A percentile compares a stretch with the other conserved stretches of the same genome.
Evolutionary conservation across 1,140 invertebrate genomes (phyloP).

Genomic region (Lepeophtheirus salmonis): DNA sequence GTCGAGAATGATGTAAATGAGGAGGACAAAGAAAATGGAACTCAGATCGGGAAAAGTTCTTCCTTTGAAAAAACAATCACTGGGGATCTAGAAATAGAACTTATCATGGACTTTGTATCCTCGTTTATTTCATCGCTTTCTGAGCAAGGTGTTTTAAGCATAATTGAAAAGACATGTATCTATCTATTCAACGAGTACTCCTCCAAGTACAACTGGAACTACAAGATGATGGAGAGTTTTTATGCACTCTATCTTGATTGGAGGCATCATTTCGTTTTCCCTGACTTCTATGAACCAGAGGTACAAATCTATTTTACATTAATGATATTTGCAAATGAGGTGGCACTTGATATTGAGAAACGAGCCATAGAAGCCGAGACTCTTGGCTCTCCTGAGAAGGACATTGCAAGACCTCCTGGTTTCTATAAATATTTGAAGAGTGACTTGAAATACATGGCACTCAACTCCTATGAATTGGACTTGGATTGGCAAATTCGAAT

Average conservation of each 20-base stretch:
- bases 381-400: not conserved
- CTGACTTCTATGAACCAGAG: not conserved
- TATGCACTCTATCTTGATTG: not conserved
- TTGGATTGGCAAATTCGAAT: not conserved
- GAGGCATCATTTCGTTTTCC: not conserved
- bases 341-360: not conserved
- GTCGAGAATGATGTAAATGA: not conserved
- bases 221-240: not conserved
- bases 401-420: not conserved
- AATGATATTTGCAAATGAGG: not conserved
- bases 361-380: not conserved
- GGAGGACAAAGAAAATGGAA: not conserved
- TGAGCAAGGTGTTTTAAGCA: not conserved
- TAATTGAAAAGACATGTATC: not conserved
- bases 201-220: not conserved
- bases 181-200: not conserved
- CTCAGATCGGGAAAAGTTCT: not conserved
- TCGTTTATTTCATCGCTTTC: not conserved
- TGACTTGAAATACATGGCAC: not conserved
- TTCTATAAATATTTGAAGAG: not conserved
- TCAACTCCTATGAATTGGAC: not conserved
- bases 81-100: not conserved
- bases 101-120: not conserved
- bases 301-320: not conserved
- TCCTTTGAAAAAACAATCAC: not conserved